Conservation (phyloP, 2,888 invertebrate species). For the Laothoe populi region DNA sequence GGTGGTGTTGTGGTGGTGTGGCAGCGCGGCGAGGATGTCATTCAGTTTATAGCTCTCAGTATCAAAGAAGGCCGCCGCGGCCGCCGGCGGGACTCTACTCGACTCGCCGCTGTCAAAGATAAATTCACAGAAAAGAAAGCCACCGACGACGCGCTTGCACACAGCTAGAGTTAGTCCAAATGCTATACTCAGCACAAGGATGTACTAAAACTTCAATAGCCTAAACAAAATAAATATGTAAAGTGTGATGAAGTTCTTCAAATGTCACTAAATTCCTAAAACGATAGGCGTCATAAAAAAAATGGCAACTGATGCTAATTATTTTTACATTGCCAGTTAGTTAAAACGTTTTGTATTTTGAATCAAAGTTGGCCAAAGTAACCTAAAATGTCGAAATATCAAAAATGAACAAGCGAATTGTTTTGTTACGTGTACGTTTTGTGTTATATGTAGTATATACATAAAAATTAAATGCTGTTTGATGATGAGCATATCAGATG, state of each 20-base stretch:
- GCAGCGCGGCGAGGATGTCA: not conserved
- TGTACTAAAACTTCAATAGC: too few species aligned
- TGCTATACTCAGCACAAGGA: not conserved
- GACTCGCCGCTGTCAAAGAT: constrained; percentile 6
- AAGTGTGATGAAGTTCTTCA: not conserved
- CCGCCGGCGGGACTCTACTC: not conserved
- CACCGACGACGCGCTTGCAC: not conserved
- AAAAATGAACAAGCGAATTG: too few species aligned
- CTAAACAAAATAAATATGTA: not conserved
- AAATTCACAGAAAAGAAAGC: constrained; percentile 7
- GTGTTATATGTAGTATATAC: too few species aligned
- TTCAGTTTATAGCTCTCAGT: not conserved
- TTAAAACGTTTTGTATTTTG: too few species aligned
- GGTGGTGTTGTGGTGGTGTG: not conserved
- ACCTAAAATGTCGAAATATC: too few species aligned
- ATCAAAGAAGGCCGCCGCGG: not conserved
- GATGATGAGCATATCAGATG: too few species aligned
- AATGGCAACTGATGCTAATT: too few species aligned
- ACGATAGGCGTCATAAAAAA: too few species aligned
- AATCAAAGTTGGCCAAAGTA: too few species aligned
- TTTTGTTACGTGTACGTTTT: too few species aligned
- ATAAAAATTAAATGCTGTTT: too few species aligned
- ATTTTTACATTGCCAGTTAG: too few species aligned
- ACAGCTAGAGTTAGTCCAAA: not conserved
- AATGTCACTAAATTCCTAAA: not conserved